Evolutionary conservation across 2,113 vertebrate genomes (phyloP).

Genomic region (Eclectus roratus): DNA sequence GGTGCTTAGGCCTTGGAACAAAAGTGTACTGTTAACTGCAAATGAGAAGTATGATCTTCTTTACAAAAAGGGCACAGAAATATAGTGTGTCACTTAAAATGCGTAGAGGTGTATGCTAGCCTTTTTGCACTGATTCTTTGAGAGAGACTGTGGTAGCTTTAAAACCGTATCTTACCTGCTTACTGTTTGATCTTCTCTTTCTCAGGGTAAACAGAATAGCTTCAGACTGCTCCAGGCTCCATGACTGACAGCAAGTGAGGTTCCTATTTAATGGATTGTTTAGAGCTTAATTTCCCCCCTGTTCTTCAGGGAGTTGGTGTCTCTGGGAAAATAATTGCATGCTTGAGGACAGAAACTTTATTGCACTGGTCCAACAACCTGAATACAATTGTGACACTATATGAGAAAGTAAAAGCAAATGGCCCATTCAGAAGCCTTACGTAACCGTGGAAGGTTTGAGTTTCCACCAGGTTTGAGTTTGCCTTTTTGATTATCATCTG

Average conservation of each 20-base stretch:
- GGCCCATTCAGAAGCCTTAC: slow-evolving; percentile 65
- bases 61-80: slow-evolving; percentile 22
- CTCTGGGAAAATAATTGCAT: slow-evolving; percentile 49
- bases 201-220: slow-evolving; percentile 36
- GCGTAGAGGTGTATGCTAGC: neutral
- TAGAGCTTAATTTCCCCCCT: slow-evolving; percentile 37
- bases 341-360: slow-evolving; percentile 44
- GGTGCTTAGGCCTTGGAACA: neutral
- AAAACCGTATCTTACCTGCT: neutral
- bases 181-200: slow-evolving; percentile 32
- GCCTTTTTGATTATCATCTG: slow-evolving; percentile 73
- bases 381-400: slow-evolving; percentile 65
- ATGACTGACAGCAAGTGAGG: neutral
- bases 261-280: slow-evolving; percentile 24
- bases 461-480: slow-evolving; percentile 76
- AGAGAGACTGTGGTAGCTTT: neutral
- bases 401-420: slow-evolving; percentile 64
- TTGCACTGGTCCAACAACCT: slow-evolving; percentile 48
- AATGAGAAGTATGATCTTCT: neutral
- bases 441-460: slow-evolving; percentile 72
- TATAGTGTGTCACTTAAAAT: slow-evolving; percentile 52
- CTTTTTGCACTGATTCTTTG: neutral
- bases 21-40: neutral
- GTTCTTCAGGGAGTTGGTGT: slow-evolving; percentile 45
- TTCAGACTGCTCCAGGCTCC: slow-evolving; percentile 13